Conservation (phyloP, 2,888 invertebrate species). For the Oscheius sp. region DNA sequence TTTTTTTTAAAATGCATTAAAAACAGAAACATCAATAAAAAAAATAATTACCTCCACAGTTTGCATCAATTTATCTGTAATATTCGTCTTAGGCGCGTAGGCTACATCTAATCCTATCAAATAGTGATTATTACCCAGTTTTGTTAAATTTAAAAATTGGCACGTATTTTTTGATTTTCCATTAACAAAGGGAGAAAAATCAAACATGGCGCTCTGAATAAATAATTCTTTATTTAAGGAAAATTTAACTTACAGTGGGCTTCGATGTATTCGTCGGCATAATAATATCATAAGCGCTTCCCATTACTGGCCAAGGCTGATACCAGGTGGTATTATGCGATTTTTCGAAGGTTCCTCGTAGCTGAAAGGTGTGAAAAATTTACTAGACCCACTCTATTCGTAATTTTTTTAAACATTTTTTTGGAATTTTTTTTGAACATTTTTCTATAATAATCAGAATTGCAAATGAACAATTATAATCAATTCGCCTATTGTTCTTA, state of each 20-base stretch:
- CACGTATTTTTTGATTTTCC: conserved; percentile 13
- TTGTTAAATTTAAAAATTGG: conserved; percentile 42
- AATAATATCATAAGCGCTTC: conserved; percentile 45
- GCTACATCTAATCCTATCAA: conserved; percentile 37
- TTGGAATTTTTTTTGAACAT: neutral
- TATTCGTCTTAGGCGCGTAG: conserved; percentile 46
- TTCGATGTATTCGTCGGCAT: conserved; percentile 32
- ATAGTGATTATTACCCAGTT: neutral
- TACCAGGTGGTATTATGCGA: conserved; percentile 34
- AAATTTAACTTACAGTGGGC: conserved; percentile 11
- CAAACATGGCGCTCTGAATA: conserved; percentile 36
- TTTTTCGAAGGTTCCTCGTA: conserved; percentile 46
- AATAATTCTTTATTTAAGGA: neutral
- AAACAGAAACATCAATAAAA: no score
- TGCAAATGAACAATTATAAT: no score
- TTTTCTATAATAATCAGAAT: no score
- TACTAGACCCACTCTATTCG: no score
- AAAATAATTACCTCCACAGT: conserved; percentile 10
- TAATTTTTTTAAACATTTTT: neutral
- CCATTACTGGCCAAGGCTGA: conserved; percentile 45
- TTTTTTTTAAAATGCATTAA: no score
- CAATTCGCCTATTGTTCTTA: no score
- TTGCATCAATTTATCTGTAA: conserved; percentile 42
- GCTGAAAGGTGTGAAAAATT: no score
- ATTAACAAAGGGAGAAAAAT: conserved; percentile 23